These are phyloP conservation scores for Geophilus truncorum DNA, from an alignment of 2,888 invertebrate genomes.

Conservation along the genomic window DNA sequence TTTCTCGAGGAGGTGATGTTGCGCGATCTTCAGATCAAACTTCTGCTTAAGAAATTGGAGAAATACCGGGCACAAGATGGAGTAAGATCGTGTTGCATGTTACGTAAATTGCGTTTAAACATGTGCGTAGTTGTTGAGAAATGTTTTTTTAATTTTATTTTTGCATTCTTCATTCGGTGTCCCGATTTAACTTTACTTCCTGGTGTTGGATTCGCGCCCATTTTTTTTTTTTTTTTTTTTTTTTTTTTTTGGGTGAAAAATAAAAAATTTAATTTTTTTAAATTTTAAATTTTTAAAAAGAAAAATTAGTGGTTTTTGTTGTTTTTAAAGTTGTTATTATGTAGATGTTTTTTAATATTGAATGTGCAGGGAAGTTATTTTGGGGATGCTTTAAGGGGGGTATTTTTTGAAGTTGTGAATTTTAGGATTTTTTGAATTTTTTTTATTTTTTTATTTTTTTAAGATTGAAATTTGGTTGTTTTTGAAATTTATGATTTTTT, in stretches of 20 bases:
- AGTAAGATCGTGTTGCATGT: neutral
- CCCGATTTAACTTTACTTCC: neutral
- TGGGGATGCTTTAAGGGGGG: neutral
- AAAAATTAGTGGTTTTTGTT: neutral
- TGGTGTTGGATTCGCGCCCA: neutral
- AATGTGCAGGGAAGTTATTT: neutral
- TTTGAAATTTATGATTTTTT: neutral
- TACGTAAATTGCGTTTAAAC: neutral
- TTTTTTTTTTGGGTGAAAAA: neutral
- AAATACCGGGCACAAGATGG: neutral
- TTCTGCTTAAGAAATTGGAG: constrained; percentile 32
- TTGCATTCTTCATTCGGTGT: no score
- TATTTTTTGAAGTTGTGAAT: no score
- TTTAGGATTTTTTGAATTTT: no score
- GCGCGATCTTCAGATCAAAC: constrained; percentile 30
- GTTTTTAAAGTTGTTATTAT: neutral
- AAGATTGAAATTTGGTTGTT: neutral
- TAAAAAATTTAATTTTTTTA: neutral
- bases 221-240: neutral
- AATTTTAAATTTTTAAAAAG: neutral
- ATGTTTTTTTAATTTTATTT: no score
- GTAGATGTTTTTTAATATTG: no score
- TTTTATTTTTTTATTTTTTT: neutral
- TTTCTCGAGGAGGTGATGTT: neutral
- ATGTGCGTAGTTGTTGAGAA: neutral